These are phyloP conservation scores for Drosophila colorata DNA, from an alignment of 2,888 invertebrate genomes.

Conservation along the genomic window DNA sequence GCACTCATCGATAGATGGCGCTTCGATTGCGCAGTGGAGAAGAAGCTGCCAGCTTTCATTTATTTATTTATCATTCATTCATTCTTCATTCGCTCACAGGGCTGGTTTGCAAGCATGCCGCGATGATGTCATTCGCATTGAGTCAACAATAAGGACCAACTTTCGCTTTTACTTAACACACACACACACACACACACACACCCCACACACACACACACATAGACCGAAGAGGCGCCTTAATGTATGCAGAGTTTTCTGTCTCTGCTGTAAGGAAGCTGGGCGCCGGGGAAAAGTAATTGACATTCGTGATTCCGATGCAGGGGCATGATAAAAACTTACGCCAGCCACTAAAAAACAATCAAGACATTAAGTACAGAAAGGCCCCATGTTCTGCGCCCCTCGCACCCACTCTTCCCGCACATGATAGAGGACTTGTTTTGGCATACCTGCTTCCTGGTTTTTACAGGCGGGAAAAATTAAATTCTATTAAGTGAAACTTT, in stretches of 20 bases:
- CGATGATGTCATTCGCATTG: constrained; percentile 64
- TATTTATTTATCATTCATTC: constrained; percentile 50
- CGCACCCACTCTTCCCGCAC: not conserved
- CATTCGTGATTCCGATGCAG: constrained; percentile 74
- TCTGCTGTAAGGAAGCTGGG: constrained; percentile 5
- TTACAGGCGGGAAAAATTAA: constrained; percentile 47
- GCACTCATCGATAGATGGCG: constrained; percentile 45
- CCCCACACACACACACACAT: not conserved
- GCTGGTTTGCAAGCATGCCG: constrained; percentile 44
- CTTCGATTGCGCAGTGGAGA: constrained; percentile 21
- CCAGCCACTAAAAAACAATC: constrained; percentile 69
- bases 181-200: not conserved
- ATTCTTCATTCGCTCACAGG: constrained; percentile 6
- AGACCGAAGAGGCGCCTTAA: constrained; percentile 51
- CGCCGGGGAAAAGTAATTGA: constrained; percentile 66
- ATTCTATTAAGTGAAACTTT: constrained; percentile 61
- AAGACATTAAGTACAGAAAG: constrained; percentile 60
- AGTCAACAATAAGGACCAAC: constrained; percentile 67
- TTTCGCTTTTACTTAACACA: constrained; percentile 55
- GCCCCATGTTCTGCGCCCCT: not conserved
- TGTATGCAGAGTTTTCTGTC: constrained; percentile 59
- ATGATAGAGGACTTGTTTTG: constrained; percentile 19
- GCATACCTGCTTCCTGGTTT: not conserved
- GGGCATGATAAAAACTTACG: constrained; percentile 65
- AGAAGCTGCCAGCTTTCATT: constrained; percentile 23